These are phyloP conservation scores for Siphamia tubifer DNA, from an alignment of 2,113 vertebrate species.

Conservation along the genomic window DNA sequence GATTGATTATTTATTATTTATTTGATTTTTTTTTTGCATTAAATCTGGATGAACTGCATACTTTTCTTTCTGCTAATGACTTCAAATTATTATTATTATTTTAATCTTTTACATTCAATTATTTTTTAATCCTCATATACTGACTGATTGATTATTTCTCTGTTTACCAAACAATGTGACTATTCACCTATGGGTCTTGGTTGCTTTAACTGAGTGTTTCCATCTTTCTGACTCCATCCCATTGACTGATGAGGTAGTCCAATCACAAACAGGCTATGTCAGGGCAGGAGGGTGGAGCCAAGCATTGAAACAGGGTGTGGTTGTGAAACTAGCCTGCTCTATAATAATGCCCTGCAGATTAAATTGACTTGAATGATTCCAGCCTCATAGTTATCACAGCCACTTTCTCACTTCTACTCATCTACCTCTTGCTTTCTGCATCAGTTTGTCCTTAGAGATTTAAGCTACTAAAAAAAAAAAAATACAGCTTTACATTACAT, in stretches of 20 bases:
- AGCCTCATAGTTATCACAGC: slow-evolving; percentile 28
- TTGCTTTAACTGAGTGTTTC: slow-evolving; percentile 31
- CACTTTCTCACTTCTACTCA: not conserved
- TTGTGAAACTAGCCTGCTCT: slow-evolving; percentile 67
- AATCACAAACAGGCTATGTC: slow-evolving; percentile 52
- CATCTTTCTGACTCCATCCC: slow-evolving; percentile 34
- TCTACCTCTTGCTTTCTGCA: not conserved
- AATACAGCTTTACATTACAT: not conserved
- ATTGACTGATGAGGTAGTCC: slow-evolving; percentile 50
- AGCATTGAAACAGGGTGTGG: slow-evolving; percentile 75
- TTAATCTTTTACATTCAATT: not conserved
- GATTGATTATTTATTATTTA: not conserved
- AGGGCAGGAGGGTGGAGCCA: slow-evolving; percentile 59
- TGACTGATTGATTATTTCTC: not conserved
- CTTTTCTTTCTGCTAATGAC: not conserved
- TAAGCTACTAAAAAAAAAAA: too few relatives aligned
- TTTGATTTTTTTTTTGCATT: too few relatives aligned
- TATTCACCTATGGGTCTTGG: slow-evolving; percentile 1
- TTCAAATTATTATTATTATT: not conserved
- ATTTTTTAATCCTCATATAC: not conserved
- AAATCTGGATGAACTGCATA: too few relatives aligned
- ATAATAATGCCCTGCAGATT: slow-evolving; percentile 58
- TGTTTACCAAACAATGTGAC: slow-evolving; percentile 17
- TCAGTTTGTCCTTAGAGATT: not conserved
- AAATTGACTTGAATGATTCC: slow-evolving; percentile 60